phyloP scores from a whole-genome alignment of 2,797 vertebrate genomes.

The Serranus cabrilla region DNA sequence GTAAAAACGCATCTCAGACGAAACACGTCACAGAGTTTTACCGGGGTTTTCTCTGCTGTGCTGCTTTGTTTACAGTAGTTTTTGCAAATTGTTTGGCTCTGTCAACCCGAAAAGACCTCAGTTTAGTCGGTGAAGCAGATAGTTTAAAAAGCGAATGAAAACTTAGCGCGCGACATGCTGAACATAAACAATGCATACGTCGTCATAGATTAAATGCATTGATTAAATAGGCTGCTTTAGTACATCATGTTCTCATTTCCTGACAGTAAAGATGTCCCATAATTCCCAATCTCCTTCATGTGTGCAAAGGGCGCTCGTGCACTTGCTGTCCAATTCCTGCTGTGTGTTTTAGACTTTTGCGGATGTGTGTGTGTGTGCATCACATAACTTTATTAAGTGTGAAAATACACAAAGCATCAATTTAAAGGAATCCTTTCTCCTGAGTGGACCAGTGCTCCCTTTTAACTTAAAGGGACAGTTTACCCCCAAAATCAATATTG shows the following conservation, averaged over 20 bases:
- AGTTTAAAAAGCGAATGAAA: not conserved
- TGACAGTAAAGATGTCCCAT: no score
- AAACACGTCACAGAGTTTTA: not conserved
- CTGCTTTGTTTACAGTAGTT: not conserved
- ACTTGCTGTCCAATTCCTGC: conserved; percentile 20
- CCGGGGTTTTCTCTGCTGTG: not conserved
- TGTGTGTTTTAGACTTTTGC: conserved; percentile 14
- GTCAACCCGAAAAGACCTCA: not conserved
- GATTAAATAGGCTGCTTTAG: not conserved
- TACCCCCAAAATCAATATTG: no score
- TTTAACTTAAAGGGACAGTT: no score
- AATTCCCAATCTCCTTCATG: conserved; percentile 14
- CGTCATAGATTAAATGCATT: not conserved
- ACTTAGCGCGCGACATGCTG: not conserved
- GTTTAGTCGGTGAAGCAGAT: not conserved
- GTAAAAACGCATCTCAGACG: conserved; percentile 47
- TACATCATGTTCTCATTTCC: not conserved
- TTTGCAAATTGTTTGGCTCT: not conserved
- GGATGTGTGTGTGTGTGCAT: not conserved
- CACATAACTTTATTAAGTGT: not conserved
- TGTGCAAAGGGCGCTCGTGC: not conserved
- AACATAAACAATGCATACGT: not conserved
- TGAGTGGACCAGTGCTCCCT: not conserved
- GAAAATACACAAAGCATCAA: not conserved
- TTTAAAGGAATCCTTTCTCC: not conserved